Conservation (phyloP, 2,888 invertebrate species). For the Drosophila paranaensis region DNA sequence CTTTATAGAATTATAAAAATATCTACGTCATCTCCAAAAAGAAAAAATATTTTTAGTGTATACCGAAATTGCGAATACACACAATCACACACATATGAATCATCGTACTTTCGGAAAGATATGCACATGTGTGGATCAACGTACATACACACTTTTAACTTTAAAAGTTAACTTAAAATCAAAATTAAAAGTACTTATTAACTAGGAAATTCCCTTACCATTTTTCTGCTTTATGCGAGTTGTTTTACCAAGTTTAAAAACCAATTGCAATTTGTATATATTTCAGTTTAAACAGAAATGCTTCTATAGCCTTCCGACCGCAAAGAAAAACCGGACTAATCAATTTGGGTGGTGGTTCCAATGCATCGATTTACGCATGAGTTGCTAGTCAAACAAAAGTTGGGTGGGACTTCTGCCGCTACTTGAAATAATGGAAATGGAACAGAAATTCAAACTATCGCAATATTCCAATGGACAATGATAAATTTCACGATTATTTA, state of each 20-base stretch:
- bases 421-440: conserved; percentile 7
- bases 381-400: conserved; percentile 31
- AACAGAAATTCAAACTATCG: conserved; percentile 3
- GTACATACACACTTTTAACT: conserved; percentile 2
- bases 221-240: conserved; percentile 52
- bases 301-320: conserved; percentile 63
- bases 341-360: conserved; percentile 67
- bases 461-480: background rate
- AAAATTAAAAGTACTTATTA: conserved; percentile 6
- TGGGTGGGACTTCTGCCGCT: conserved; percentile 7
- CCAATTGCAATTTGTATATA: conserved; percentile 53
- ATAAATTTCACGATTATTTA: background rate
- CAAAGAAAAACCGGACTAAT: conserved; percentile 75
- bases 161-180: conserved; percentile 7
- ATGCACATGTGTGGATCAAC: conserved; percentile 22
- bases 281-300: conserved; percentile 65
- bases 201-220: conserved; percentile 51
- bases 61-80: conserved; percentile 41
- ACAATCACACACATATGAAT: conserved; percentile 50
- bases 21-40: conserved; percentile 40
- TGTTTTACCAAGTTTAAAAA: conserved; percentile 64
- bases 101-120: conserved; percentile 39
- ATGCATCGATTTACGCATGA: conserved; percentile 45
- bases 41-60: conserved; percentile 54
- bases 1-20: conserved; percentile 39